Evolutionary conservation across 2,113 vertebrate species (phyloP).

Genomic region (Mesoclemmys tuberculata): DNA sequence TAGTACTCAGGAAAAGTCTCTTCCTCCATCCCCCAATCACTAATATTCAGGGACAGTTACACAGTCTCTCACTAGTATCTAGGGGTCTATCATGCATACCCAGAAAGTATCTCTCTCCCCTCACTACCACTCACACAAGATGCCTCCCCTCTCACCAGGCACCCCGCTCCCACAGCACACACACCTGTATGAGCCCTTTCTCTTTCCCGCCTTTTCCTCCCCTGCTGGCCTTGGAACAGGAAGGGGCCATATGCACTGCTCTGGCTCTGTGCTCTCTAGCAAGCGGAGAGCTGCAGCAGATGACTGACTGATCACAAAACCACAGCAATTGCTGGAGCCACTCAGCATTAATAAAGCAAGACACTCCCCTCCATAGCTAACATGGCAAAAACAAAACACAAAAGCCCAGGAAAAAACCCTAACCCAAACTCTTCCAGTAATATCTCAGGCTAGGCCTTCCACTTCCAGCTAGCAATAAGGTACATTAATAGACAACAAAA

Average conservation of each 20-base stretch:
- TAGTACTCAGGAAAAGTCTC: neutral
- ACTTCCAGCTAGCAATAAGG: neutral
- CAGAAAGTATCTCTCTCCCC: neutral
- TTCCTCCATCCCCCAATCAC: neutral
- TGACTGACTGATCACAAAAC: conserved; percentile 48
- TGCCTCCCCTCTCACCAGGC: neutral
- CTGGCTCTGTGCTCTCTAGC: neutral
- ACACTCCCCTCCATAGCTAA: conserved; percentile 56
- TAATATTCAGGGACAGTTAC: accelerated
- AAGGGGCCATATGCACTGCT: neutral
- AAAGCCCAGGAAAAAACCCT: neutral
- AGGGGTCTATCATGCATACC: accelerated
- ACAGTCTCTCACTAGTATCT: neutral
- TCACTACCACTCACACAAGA: neutral
- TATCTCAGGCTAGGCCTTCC: neutral
- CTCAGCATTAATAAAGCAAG: conserved; percentile 48
- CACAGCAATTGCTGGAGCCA: neutral
- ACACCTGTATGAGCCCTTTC: accelerated
- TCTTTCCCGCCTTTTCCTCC: conserved; percentile 9
- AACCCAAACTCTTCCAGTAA: neutral
- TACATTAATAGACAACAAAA: neutral
- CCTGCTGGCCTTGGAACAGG: conserved; percentile 30
- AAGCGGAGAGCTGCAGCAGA: neutral
- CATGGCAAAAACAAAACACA: neutral
- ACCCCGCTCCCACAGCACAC: neutral